Base-by-base conservation (phyloP, 2,113 vertebrate genomes). In the Trichomycterus rosablanca region DNA sequence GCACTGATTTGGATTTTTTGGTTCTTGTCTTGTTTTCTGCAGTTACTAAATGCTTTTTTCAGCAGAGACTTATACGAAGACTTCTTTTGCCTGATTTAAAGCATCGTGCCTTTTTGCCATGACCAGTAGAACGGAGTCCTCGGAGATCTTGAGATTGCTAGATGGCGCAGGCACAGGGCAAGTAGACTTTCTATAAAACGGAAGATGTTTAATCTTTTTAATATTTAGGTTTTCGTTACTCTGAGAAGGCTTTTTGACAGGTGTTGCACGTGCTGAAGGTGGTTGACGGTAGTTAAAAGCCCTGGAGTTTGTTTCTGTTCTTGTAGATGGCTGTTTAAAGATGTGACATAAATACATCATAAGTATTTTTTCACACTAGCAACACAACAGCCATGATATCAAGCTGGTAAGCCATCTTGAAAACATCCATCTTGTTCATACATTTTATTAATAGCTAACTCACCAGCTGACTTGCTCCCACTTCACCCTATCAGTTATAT, bases 1-100 rank as follows among this genome's bases (percentile, higher is more conserved):
- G 83, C 86, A 88, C 84, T 85, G 83, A 87, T 84, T 78, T 77
- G 68, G 59, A 69, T 66, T 61, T 55, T 39, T 34, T 63, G n/a
- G 26, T 72, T 43, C 68, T 49, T 57, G 3, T 54, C 37, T 35
- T 59, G 62, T 71, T 73, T 74, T 81, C 4, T 4, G 11, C 37
- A 4, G 37, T 40, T 40, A 15, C 37, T 14, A n/a, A 5, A 5
- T n/a, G 14, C 37, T 40, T 40, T 40, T 35, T 12, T 40, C 14
- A 83, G 84, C 68, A 74, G 84, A 84, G 80, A 78, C 7, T 30
- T 30, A 4, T 3, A 7, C 7, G 26, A 30, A 30, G 26, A 30
- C 26, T 3, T n/a, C n/a, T n/a, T n/a, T n/a, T n/a, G n/a, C n/a
- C n/a, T n/a, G n/a, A 4, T 55, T 44, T 52, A 58, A 51, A 59